phyloP scores from a whole-genome alignment of 2,888 invertebrate species.

The Chaetogeoica ovagalla region DNA sequence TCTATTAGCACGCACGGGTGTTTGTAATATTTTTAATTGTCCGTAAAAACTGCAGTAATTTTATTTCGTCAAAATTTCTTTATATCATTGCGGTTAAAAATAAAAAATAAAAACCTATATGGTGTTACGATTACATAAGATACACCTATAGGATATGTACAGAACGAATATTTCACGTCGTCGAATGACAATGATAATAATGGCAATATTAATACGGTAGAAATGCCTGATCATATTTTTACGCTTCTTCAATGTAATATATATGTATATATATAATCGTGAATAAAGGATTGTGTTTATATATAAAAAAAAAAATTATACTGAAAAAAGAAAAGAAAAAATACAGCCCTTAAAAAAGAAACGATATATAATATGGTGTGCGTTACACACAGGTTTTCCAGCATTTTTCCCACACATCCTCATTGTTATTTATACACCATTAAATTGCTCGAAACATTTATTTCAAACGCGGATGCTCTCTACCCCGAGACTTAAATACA shows the following conservation, averaged over 20 bases:
- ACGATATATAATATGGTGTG: neutral
- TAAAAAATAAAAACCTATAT: too few relatives aligned
- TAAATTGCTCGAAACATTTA: constrained; percentile 36
- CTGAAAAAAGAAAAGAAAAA: constrained; percentile 16
- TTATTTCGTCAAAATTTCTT: too few relatives aligned
- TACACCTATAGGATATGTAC: too few relatives aligned
- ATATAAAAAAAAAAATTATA: constrained; percentile 20
- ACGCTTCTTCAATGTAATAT: neutral
- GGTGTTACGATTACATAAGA: too few relatives aligned
- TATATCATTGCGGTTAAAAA: too few relatives aligned
- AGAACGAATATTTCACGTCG: too few relatives aligned
- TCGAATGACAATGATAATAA: neutral
- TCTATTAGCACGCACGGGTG: too few relatives aligned
- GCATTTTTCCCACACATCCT: constrained; percentile 23
- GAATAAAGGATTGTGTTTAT: constrained; percentile 6
- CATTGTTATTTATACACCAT: constrained; percentile 37
- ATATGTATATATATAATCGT: neutral
- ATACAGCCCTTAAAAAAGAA: constrained; percentile 4
- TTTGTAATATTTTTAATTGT: too few relatives aligned
- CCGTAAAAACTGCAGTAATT: too few relatives aligned
- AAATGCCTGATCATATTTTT: neutral
- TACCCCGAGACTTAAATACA: neutral
- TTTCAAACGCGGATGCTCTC: constrained; percentile 2
- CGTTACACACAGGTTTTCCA: neutral
- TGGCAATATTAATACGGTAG: neutral